These are phyloP conservation scores for Percopsis transmontana DNA, from an alignment of 2,113 vertebrate genomes.

Conservation along the genomic window DNA sequence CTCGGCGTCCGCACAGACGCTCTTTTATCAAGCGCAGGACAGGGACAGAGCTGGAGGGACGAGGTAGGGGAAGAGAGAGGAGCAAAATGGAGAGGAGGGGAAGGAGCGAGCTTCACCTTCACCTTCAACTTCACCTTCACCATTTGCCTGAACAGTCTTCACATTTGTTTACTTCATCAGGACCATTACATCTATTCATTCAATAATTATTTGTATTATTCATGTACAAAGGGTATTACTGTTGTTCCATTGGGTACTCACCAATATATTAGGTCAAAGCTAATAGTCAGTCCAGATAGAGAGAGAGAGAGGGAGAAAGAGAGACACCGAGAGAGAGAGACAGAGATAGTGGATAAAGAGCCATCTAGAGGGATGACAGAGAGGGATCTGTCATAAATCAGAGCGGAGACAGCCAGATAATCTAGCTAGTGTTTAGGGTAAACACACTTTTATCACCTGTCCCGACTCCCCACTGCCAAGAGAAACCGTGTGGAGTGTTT, in stretches of 20 bases:
- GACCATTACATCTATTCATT: too few species aligned
- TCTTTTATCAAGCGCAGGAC: conserved; percentile 49
- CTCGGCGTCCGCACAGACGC: conserved; percentile 34
- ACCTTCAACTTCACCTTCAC: too few species aligned
- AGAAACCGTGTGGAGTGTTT: conserved; percentile 56
- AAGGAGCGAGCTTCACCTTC: conserved; percentile 1
- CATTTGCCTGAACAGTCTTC: background rate
- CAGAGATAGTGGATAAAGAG: background rate
- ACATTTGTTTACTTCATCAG: too few species aligned
- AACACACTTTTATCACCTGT: conserved; percentile 67
- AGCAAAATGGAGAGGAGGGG: background rate
- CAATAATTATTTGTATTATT: too few species aligned
- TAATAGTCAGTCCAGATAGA: background rate
- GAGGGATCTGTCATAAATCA: conserved; percentile 34
- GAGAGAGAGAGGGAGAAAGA: background rate
- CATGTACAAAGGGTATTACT: too few species aligned
- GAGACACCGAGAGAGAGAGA: background rate
- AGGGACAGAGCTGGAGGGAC: conserved; percentile 11
- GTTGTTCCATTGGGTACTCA: too few species aligned
- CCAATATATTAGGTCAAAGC: background rate
- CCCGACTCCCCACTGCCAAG: conserved; percentile 48
- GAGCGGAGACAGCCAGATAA: conserved; percentile 2
- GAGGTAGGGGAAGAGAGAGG: background rate
- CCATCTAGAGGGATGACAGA: background rate
- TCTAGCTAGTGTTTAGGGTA: conserved; percentile 51